Evolutionary conservation across 2,113 vertebrate genomes (phyloP).

Genomic region (Ochotona princeps): DNA sequence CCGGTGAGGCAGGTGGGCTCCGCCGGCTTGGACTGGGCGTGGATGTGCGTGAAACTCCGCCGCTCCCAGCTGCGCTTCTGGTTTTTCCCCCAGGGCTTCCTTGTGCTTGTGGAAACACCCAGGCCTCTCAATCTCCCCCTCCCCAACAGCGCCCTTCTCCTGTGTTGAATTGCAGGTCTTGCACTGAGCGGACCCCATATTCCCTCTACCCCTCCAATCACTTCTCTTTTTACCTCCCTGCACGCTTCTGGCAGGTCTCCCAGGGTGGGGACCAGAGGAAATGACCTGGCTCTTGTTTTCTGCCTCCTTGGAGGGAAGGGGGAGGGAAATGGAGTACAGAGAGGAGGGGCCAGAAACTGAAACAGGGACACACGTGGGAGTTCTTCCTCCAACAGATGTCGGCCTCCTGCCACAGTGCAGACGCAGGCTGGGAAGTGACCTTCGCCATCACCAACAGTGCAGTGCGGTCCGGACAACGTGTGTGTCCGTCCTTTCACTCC

Average conservation of each 20-base stretch:
- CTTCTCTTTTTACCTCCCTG: background rate
- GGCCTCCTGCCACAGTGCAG: no score
- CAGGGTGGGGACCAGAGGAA: background rate
- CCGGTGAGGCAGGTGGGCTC: background rate
- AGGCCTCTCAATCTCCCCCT: background rate
- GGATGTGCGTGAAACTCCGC: background rate
- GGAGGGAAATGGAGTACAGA: background rate
- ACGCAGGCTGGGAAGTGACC: no score
- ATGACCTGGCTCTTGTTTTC: constrained; percentile 2
- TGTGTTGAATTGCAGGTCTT: background rate
- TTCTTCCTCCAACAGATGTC: background rate
- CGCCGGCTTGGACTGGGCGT: background rate
- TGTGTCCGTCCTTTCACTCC: background rate
- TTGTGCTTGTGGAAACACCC: background rate
- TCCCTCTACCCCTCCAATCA: background rate
- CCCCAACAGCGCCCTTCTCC: no score
- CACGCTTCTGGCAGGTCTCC: background rate
- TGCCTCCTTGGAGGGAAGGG: background rate
- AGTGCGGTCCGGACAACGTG: background rate
- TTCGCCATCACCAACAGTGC: background rate
- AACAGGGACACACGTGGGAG: background rate
- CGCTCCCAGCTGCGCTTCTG: background rate
- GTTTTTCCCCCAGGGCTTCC: background rate
- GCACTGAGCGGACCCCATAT: background rate
- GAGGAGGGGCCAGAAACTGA: background rate